Base-by-base conservation (phyloP, 2,888 invertebrate genomes). In the Hyposoter didymator region DNA sequence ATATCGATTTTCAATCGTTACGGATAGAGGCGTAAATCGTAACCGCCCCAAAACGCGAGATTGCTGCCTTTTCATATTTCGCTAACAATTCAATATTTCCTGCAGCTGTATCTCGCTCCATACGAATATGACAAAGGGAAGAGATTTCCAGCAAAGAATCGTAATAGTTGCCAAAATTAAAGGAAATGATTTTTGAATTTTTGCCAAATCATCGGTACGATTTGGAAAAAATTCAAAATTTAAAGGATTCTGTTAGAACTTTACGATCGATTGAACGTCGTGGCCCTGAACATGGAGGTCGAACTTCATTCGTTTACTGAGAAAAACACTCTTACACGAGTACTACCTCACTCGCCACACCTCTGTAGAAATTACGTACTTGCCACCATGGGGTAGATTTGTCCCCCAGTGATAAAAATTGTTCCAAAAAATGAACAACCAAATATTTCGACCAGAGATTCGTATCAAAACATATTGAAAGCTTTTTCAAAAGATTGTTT, bases 1-100 rank as follows among this genome's bases (percentile, higher is more conserved):
- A 55, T n/a, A 28, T 28, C 14, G 59, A 59, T 59, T 55, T 55
- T 22, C 59, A 22, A 59, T 28, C 28, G 59, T 59, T 59, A 59
- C 59, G 6, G 59, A 28, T 28, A 59, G 55, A 59, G 55, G 28
- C 22, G 12, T 59, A 59, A 28, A 59, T 59, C 55, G 55, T 59
- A 28, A 59, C 55, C 22, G 7, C 22, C 55, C 28, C 28, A 59
- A 35, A 35, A 59, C 12, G 12, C 22, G 12, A 4, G 19, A n/a
- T 39, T 10, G 55, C 22, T 10, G 10, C 19, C 19, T 52, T 28
- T 28, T 52, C 2, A 12, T 55, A 22, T 55, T 22, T 22, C 12
- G 55, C 19, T 55, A 12, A 22, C 22, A 55, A 55, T 55, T 55
- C 12, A 55, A 55, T 55, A 55, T 59, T 59, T 52, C n/a, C 28